A percentile compares a stretch with the other conserved stretches of the same genome.
Conservation (phyloP, 2,888 invertebrate genomes). For the Marasmarcha lunaedactyla region DNA sequence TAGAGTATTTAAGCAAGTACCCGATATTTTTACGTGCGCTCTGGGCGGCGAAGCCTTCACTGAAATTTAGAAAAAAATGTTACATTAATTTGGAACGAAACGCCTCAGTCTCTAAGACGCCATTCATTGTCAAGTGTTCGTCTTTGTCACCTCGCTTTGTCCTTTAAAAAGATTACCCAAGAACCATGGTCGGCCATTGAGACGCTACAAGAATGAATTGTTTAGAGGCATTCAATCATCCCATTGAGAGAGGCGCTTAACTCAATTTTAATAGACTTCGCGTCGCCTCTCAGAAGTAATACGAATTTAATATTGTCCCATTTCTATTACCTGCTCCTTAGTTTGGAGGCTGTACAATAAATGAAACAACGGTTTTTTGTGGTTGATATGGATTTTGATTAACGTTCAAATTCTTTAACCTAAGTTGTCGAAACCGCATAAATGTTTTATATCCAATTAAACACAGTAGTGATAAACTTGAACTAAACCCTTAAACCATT, state of each 20-base stretch:
- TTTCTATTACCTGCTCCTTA: constrained; percentile 35
- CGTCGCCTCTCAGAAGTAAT: constrained; percentile 57
- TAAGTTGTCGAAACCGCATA: too few species aligned
- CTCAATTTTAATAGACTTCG: constrained; percentile 63
- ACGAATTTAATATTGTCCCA: constrained; percentile 45
- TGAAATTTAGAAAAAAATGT: constrained; percentile 45
- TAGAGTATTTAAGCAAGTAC: not conserved
- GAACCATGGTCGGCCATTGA: constrained; percentile 62
- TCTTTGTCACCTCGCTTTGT: constrained; percentile 52
- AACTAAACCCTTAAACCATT: too few species aligned
- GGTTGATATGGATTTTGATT: too few species aligned
- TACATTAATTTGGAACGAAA: constrained; percentile 57
- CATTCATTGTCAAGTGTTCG: constrained; percentile 38
- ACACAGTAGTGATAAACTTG: too few species aligned
- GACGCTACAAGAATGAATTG: constrained; percentile 48
- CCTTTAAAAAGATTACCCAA: constrained; percentile 54
- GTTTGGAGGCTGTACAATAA: too few species aligned
- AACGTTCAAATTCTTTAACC: too few species aligned
- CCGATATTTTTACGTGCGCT: constrained; percentile 19
- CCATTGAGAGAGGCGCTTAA: constrained; percentile 63
- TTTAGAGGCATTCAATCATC: constrained; percentile 63
- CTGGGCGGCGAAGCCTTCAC: constrained; percentile 49
- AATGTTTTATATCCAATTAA: too few species aligned
- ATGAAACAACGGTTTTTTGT: too few species aligned
- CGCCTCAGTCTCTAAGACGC: constrained; percentile 37